Evolutionary conservation across 1,140 invertebrate genomes (phyloP).

Genomic region (Drosophila nannoptera): DNA sequence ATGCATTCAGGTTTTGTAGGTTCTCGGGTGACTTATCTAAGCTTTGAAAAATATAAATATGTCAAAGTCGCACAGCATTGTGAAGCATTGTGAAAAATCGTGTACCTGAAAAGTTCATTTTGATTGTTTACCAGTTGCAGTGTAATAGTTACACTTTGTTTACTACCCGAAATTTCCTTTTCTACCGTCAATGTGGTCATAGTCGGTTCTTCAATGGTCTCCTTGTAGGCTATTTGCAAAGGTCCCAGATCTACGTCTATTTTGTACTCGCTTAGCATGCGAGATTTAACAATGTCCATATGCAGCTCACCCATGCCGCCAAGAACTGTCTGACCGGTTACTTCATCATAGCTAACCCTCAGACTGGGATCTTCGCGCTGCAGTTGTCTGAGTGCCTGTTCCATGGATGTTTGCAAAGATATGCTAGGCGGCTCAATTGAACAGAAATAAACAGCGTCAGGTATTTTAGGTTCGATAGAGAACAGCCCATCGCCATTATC

Average conservation of each 20-base stretch:
- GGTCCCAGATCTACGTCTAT: conserved; percentile 95
- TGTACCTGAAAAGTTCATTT: conserved; percentile 60
- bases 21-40: conserved; percentile 84
- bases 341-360: conserved; percentile 85
- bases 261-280: conserved; percentile 92
- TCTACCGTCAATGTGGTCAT: conserved; percentile 82
- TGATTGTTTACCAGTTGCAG: conserved; percentile 81
- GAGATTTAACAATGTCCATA: conserved; percentile 94
- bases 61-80: neutral
- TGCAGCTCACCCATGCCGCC: conserved; percentile 98
- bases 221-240: conserved; percentile 96
- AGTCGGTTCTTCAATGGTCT: conserved; percentile 82
- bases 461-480: conserved; percentile 84
- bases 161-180: conserved; percentile 83
- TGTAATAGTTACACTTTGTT: conserved; percentile 81
- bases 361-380: conserved; percentile 97
- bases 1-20: conserved; percentile 82
- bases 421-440: conserved; percentile 95
- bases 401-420: conserved; percentile 87
- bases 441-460: conserved; percentile 98
- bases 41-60: conserved; percentile 49
- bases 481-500: conserved; percentile 76
- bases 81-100: neutral
- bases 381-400: conserved; percentile 90
- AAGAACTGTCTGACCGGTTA: conserved; percentile 92